These are phyloP conservation scores for Calidris pygmaea DNA, from an alignment of 2,113 vertebrate species.

Conservation along the genomic window DNA sequence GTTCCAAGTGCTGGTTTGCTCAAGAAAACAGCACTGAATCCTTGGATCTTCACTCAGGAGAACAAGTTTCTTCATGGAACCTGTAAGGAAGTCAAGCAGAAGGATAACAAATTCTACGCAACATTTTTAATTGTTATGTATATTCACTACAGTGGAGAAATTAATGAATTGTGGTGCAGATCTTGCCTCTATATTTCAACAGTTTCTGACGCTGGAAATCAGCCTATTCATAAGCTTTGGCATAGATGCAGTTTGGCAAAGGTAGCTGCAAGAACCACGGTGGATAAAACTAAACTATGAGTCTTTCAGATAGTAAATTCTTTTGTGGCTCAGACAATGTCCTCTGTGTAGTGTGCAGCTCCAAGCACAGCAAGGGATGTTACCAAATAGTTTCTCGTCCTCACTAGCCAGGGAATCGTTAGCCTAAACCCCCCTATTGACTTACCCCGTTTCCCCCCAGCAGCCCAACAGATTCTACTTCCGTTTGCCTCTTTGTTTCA, in stretches of 20 bases:
- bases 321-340: background rate
- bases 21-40: background rate
- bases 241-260: background rate
- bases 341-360: background rate
- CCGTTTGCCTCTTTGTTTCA: constrained; percentile 23
- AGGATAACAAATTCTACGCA: background rate
- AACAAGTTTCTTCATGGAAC: background rate
- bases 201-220: background rate
- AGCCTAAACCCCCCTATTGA: background rate
- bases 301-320: background rate
- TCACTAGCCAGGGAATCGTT: background rate
- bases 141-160: background rate
- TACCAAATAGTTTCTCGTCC: background rate
- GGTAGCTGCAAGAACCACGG: background rate
- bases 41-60: background rate
- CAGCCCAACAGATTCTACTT: constrained; percentile 23
- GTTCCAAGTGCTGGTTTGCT: background rate
- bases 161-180: background rate
- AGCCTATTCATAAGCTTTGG: background rate
- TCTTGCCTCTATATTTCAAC: background rate
- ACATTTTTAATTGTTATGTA: background rate
- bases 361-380: background rate
- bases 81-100: background rate
- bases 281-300: background rate
- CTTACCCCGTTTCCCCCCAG: background rate